These are phyloP conservation scores for Odocoileus hemionus DNA, from an alignment of 2,113 vertebrate genomes.

Conservation along the genomic window DNA sequence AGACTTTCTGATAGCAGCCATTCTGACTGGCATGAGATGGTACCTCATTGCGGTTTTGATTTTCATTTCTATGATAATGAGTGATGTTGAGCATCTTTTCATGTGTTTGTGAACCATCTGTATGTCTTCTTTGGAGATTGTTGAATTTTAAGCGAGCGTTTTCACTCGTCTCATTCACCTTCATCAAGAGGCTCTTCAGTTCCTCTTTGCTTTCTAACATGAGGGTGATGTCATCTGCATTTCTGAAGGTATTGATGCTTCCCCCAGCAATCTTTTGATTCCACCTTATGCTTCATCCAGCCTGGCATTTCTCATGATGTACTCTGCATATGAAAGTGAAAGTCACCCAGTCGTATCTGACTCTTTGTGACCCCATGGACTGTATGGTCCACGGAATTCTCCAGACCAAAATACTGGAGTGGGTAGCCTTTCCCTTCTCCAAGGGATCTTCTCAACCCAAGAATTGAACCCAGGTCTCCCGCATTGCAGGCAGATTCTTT, in stretches of 20 bases:
- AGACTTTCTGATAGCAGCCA: not conserved
- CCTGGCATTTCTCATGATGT: not conserved
- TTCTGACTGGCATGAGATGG: not conserved
- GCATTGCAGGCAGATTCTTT: not conserved
- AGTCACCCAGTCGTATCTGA: fast-evolving
- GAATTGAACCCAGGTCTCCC: not conserved
- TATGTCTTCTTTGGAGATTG: not conserved
- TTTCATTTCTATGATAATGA: not conserved
- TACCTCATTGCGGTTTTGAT: not conserved
- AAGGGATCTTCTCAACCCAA: not conserved
- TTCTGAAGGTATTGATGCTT: not conserved
- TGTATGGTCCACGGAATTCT: not conserved
- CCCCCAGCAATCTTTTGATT: not conserved
- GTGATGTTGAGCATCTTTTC: not conserved
- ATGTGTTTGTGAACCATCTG: not conserved
- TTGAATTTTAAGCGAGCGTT: not conserved
- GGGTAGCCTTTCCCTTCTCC: not conserved
- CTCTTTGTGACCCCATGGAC: not conserved
- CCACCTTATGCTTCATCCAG: not conserved
- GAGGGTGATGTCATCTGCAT: not conserved
- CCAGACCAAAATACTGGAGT: not conserved
- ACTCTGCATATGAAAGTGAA: not conserved
- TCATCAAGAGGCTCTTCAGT: not conserved
- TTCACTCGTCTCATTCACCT: not conserved
- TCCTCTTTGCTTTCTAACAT: not conserved